Conservation (phyloP, 2,797 vertebrate genomes). For the Heteromormyrus szaboi region DNA sequence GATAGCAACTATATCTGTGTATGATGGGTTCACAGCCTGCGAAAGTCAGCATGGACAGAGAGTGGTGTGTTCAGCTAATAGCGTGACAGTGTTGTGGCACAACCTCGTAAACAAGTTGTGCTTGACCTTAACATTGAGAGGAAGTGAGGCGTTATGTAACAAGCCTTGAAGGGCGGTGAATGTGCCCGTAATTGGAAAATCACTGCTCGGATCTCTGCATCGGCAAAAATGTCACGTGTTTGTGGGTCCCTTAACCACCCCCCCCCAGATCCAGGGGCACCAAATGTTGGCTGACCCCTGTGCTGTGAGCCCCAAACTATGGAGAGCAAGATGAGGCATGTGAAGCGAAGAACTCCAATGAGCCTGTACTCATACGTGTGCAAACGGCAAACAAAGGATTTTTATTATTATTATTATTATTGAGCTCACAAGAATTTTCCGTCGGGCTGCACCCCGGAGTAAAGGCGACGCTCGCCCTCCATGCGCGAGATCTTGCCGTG, state of each 20-base stretch:
- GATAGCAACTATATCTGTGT: neutral
- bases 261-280: neutral
- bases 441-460: slow-evolving; percentile 77
- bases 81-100: neutral
- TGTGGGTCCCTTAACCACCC: neutral
- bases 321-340: neutral
- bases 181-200: neutral
- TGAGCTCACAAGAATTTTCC: slow-evolving; percentile 89
- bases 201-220: neutral
- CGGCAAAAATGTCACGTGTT: neutral
- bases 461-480: slow-evolving; percentile 82
- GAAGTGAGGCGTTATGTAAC: neutral
- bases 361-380: neutral
- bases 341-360: neutral
- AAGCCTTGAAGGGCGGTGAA: neutral
- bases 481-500: slow-evolving; percentile 68
- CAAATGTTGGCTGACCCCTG: neutral
- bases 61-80: neutral
- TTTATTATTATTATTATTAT: neutral
- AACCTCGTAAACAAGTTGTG: neutral
- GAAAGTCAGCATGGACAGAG: neutral
- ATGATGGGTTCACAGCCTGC: neutral
- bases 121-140: neutral
- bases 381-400: neutral
- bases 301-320: neutral